phyloP scores from a whole-genome alignment of 2,113 vertebrate species.

The Tyrannus savana region DNA sequence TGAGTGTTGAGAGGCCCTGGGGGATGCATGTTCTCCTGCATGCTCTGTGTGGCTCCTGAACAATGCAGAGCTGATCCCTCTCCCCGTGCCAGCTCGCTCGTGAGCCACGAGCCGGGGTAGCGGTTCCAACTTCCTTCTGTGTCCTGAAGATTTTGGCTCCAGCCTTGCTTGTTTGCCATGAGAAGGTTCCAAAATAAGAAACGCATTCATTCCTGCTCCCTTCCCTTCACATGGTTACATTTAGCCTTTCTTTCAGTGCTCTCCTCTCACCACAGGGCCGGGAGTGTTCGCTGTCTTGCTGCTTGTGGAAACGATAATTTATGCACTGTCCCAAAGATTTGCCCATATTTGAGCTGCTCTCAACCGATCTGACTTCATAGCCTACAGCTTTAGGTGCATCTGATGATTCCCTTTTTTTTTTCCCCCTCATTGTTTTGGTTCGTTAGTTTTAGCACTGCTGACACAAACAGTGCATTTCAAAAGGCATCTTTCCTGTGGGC shows the following conservation, averaged over 20 bases:
- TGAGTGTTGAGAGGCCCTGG: background rate
- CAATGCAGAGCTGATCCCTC: conserved; percentile 27
- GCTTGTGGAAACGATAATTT: background rate
- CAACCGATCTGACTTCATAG: background rate
- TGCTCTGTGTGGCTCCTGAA: conserved; percentile 19
- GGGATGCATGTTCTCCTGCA: conserved; percentile 8
- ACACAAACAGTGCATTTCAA: conserved; percentile 58
- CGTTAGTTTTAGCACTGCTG: conserved; percentile 48
- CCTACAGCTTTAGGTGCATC: conserved; percentile 32
- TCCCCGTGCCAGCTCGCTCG: background rate
- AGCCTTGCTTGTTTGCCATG: conserved; percentile 37
- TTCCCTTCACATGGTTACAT: conserved; percentile 14
- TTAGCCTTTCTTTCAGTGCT: conserved; percentile 24
- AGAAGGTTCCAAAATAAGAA: conserved; percentile 58
- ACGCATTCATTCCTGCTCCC: conserved; percentile 8
- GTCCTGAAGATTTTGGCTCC: conserved; percentile 44
- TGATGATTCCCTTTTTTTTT: background rate
- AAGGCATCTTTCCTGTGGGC: conserved; percentile 39
- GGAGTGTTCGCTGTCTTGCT: background rate
- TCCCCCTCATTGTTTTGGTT: conserved; percentile 21
- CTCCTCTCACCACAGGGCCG: background rate
- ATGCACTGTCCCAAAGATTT: background rate
- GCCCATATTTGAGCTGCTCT: background rate
- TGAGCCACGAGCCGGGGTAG: background rate
- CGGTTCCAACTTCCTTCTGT: conserved; percentile 29